phyloP scores from a whole-genome alignment of 2,113 vertebrate species.

The Corvus cornix region DNA sequence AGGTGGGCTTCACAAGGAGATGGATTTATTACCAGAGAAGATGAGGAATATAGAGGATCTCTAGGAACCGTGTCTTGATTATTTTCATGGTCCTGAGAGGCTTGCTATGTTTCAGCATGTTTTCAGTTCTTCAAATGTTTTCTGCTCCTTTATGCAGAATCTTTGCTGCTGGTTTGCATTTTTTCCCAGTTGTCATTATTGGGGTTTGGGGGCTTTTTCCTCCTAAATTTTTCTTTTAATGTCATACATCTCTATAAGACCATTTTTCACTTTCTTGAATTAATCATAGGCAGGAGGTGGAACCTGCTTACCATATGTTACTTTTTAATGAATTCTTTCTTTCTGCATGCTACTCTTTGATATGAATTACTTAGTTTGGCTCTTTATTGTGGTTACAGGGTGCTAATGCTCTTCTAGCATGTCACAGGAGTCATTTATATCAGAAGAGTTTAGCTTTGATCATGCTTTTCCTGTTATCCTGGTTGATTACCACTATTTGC shows the following conservation, averaged over 20 bases:
- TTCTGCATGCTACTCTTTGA: not conserved
- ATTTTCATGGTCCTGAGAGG: not conserved
- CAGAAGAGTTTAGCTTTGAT: conserved; percentile 39
- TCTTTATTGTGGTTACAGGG: conserved; percentile 36
- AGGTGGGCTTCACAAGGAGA: not conserved
- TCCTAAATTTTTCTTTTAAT: conserved; percentile 52
- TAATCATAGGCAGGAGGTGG: conserved; percentile 8
- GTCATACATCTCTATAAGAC: not conserved
- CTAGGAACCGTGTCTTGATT: not conserved
- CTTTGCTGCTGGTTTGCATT: not conserved
- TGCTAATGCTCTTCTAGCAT: conserved; percentile 40
- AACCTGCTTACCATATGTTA: conserved; percentile 24
- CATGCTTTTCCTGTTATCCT: conserved; percentile 37
- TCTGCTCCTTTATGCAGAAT: conserved; percentile 34
- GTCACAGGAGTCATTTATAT: conserved; percentile 27
- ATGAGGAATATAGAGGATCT: not conserved
- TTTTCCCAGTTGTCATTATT: not conserved
- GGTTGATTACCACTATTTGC: conserved; percentile 48
- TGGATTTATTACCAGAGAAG: not conserved
- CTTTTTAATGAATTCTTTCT: conserved; percentile 37
- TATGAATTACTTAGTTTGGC: conserved; percentile 28
- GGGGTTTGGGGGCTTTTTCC: not conserved
- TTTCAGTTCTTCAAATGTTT: not conserved
- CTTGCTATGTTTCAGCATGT: not conserved
- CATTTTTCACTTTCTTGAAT: not conserved